Base-by-base conservation (phyloP, 2,888 invertebrate species). In the Notodonta ziczac region DNA sequence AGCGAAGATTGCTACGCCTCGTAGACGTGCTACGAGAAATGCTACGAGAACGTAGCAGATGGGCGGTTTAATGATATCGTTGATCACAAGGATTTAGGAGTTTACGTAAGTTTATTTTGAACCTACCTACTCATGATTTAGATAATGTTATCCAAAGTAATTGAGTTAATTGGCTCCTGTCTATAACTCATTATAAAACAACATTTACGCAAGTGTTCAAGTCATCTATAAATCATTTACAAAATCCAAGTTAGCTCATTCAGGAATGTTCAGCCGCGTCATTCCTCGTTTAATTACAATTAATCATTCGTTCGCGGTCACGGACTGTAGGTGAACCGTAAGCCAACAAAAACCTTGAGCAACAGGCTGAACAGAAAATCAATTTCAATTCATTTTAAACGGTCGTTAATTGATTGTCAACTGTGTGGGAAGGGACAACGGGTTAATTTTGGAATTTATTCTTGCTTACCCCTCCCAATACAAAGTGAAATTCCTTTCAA, bases 261-360 rank as follows among this genome's bases (percentile, higher is more conserved):
- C 48, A 48, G n/a, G 0, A 48, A 48, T 50, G 14, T 54, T 39
- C 7, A 6, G 54, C 54, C 54, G 24, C 14, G 39, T 54, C 54
- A 54, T 24, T 24, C 39, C 32, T 50, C 48, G 48, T 50, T 50
- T 16, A 52, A 52, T 52, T 53, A 10, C 53, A 53, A 53, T 53
- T 54, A 54, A 54, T 54, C 14, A 54, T 39, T 54, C 54, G 2
- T 39, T 54, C 39, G 10, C 54, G 54, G 35, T 54, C 54, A 24
- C 54, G 12, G 24, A 13, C 1, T 10, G 16, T n/a, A 13, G 2
- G 9, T 39, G 5, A 39, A n/a, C 24, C 9, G 8, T 7, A 10
- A 13, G 16, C 16, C 9, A 50, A 53, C 24, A 24, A 53, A 13
- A 10, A 24, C 5, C 5, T 7, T 24, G 9, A 32, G 52, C 52